These are phyloP conservation scores for Sebastes cheni DNA, from an alignment of 2,797 vertebrate species.

Conservation along the genomic window DNA sequence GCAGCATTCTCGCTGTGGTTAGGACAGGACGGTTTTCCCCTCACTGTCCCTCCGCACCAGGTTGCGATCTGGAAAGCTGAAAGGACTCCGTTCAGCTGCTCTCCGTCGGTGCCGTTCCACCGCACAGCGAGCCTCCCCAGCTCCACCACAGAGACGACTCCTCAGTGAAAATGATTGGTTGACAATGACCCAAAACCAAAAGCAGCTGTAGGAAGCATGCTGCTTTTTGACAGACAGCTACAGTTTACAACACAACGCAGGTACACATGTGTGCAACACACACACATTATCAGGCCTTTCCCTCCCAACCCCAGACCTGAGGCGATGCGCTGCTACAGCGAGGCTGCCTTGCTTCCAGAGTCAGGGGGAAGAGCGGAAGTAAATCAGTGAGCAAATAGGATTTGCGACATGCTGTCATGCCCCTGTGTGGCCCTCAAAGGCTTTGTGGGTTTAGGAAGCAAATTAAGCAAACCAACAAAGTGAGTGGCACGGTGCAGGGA, in stretches of 20 bases:
- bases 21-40: slow-evolving; percentile 30
- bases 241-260: slow-evolving; percentile 18
- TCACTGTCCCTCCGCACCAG: slow-evolving; percentile 47
- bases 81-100: slow-evolving; percentile 38
- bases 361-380: slow-evolving; percentile 27
- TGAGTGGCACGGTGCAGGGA: slow-evolving; percentile 69
- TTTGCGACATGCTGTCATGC: slow-evolving; percentile 60
- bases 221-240: slow-evolving; percentile 19
- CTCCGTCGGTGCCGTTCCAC: slow-evolving; percentile 26
- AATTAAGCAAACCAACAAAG: slow-evolving; percentile 76
- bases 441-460: slow-evolving; percentile 72
- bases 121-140: slow-evolving; percentile 20
- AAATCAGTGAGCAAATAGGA: slow-evolving; percentile 59
- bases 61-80: slow-evolving; percentile 53
- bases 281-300: background rate
- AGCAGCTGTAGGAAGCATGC: slow-evolving; percentile 44
- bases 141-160: slow-evolving; percentile 40
- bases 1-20: slow-evolving; percentile 32
- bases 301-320: background rate
- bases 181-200: slow-evolving; percentile 43
- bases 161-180: slow-evolving; percentile 32
- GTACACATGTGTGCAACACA: background rate
- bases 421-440: slow-evolving; percentile 68
- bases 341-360: background rate
- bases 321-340: background rate